These are phyloP conservation scores for Apaloderma vittatum DNA, from an alignment of 2,113 vertebrate species.

Conservation along the genomic window DNA sequence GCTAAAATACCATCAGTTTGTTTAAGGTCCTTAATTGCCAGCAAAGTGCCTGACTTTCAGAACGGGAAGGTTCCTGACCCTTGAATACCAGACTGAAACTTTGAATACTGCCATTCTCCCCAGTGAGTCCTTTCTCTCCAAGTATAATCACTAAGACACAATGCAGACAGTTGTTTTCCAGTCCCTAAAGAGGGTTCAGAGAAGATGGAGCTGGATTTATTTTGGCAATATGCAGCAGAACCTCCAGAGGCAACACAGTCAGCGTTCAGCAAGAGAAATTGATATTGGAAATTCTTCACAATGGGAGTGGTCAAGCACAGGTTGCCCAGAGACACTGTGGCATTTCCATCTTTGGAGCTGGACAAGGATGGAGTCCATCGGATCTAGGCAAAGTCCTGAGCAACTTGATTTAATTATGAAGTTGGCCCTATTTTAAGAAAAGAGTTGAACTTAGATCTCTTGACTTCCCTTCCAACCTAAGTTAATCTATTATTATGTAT, in stretches of 20 bases:
- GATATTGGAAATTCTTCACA: neutral
- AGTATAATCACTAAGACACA: neutral
- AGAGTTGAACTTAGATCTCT: neutral
- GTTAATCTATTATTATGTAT: neutral
- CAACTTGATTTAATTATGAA: neutral
- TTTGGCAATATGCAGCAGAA: neutral
- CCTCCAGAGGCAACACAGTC: neutral
- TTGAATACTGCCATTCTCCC: neutral
- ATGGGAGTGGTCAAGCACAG: neutral
- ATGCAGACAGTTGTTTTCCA: neutral
- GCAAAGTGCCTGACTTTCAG: neutral
- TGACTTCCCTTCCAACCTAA: neutral
- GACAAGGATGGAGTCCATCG: neutral
- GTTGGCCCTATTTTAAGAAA: neutral
- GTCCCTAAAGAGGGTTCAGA: neutral
- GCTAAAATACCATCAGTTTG: neutral
- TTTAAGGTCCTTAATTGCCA: neutral
- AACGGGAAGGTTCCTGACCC: neutral
- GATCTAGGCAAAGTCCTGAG: neutral
- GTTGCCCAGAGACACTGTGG: neutral
- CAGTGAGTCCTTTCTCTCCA: fast-evolving
- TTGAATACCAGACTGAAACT: neutral
- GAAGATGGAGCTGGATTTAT: neutral
- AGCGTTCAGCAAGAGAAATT: neutral
- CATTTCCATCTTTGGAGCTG: neutral